Conservation (phyloP, 2,797 vertebrate species). For the Balearica regulorum region DNA sequence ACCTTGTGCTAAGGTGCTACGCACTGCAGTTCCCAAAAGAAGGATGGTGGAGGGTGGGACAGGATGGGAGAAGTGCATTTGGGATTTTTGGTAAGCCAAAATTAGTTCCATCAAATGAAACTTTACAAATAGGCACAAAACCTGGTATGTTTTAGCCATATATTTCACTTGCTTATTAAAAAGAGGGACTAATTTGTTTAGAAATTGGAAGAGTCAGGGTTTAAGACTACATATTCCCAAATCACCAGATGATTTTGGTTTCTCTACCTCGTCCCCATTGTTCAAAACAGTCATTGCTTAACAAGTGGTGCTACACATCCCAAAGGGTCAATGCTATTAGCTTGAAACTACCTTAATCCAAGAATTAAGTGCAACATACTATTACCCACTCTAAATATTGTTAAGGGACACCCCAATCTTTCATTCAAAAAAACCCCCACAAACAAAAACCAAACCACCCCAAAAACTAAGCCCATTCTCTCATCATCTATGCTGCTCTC, state of each 20-base stretch:
- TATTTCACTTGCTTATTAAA: background rate
- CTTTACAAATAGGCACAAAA: background rate
- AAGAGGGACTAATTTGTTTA: background rate
- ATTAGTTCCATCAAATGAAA: background rate
- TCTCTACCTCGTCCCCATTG: background rate
- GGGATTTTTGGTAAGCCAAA: background rate
- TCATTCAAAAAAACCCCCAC: too few relatives aligned
- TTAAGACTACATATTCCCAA: background rate
- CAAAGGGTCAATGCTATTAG: background rate
- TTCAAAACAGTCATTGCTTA: background rate
- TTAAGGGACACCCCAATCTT: background rate
- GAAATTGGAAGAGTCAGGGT: background rate
- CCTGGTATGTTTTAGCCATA: background rate
- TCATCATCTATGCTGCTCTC: background rate
- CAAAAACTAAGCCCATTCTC: background rate
- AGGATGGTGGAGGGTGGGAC: background rate
- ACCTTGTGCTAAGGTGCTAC: background rate
- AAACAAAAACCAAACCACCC: background rate
- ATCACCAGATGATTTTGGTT: background rate
- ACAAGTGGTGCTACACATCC: background rate
- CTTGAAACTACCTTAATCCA: background rate
- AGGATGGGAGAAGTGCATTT: background rate
- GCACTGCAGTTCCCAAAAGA: rapidly evolving
- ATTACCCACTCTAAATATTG: background rate
- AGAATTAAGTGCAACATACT: background rate